Percentiles rank a stretch among this genome's conserved stretches.
phyloP scores from a whole-genome alignment of 2,797 vertebrate genomes.

The Cyprinodon diabolis region DNA sequence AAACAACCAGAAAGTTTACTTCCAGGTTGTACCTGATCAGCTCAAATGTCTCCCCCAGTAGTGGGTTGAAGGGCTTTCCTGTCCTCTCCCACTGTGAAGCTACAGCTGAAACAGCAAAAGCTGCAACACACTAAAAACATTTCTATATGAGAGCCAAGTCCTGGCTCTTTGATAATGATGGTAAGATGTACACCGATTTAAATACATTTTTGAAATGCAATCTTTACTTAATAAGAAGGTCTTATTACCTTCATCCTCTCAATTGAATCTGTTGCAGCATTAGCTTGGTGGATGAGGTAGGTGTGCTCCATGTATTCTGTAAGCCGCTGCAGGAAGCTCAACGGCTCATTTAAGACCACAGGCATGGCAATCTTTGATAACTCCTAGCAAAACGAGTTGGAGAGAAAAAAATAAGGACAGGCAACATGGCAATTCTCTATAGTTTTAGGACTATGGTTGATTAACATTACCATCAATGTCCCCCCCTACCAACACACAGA shows the following conservation, averaged over 20 bases:
- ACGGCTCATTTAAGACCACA: constrained; percentile 95
- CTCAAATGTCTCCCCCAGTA: constrained; percentile 96
- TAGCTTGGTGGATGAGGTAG: constrained; percentile 97
- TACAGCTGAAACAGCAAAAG: constrained; percentile 97
- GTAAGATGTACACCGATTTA: background rate
- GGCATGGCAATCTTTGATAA: constrained; percentile 99
- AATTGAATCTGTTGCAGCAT: constrained; percentile 84
- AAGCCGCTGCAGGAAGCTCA: constrained; percentile 96
- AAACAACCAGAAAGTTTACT: background rate
- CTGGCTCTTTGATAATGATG: background rate
- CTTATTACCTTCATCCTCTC: constrained; percentile 93
- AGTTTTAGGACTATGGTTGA: background rate
- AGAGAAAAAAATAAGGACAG: constrained; percentile 3
- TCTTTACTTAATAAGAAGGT: background rate
- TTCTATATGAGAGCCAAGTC: constrained; percentile 13
- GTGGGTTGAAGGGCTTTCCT: constrained; percentile 96
- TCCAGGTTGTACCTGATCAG: constrained; percentile 86
- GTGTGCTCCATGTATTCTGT: constrained; percentile 99
- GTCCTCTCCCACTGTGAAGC: constrained; percentile 98
- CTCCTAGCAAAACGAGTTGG: constrained; percentile 79
- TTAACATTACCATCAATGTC: background rate
- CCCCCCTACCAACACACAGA: background rate
- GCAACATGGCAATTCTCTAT: background rate
- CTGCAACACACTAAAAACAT: constrained; percentile 89
- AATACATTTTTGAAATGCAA: background rate